These are phyloP conservation scores for Clanis bilineata DNA, from an alignment of 2,888 invertebrate genomes.

Conservation along the genomic window DNA sequence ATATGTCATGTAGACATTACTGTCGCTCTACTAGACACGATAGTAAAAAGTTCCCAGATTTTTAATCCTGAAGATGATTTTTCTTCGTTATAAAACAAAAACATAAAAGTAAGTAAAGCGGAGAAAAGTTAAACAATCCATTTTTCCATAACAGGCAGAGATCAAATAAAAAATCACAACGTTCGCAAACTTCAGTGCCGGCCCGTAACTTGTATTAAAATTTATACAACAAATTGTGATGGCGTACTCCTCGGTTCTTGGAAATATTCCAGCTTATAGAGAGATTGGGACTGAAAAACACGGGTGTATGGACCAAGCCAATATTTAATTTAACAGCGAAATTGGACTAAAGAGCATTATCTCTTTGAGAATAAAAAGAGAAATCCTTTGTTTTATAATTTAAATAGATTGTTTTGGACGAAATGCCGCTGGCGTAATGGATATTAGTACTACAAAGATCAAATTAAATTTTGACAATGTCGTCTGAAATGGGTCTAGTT, in stretches of 20 bases:
- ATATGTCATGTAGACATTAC: no score
- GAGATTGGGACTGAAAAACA: conserved; percentile 21
- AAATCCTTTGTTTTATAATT: not conserved
- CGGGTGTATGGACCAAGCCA: conserved; percentile 25
- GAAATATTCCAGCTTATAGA: conserved; percentile 40
- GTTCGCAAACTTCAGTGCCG: conserved; percentile 45
- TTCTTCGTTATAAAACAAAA: conserved; percentile 5
- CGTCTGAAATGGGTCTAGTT: conserved; percentile 4
- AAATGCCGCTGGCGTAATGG: conserved; percentile 24
- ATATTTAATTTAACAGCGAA: conserved; percentile 35
- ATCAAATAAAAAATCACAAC: conserved; percentile 50
- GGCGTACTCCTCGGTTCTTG: conserved; percentile 35
- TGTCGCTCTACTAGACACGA: no score
- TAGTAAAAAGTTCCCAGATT: not conserved
- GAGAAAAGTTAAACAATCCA: conserved; percentile 24
- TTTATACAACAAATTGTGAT: conserved; percentile 49
- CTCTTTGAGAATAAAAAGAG: not conserved
- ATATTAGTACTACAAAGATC: not conserved
- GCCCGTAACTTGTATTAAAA: conserved; percentile 55
- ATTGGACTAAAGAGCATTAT: conserved; percentile 21
- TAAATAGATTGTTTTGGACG: conserved; percentile 23
- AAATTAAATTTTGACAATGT: conserved; percentile 6
- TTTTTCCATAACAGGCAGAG: conserved; percentile 38
- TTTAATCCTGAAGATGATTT: not conserved
- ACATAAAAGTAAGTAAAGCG: conserved; percentile 1